A percentile compares a stretch with the other conserved stretches of the same genome.
phyloP scores from a whole-genome alignment of 2,797 vertebrate species.

The Rhinoraja longicauda region DNA sequence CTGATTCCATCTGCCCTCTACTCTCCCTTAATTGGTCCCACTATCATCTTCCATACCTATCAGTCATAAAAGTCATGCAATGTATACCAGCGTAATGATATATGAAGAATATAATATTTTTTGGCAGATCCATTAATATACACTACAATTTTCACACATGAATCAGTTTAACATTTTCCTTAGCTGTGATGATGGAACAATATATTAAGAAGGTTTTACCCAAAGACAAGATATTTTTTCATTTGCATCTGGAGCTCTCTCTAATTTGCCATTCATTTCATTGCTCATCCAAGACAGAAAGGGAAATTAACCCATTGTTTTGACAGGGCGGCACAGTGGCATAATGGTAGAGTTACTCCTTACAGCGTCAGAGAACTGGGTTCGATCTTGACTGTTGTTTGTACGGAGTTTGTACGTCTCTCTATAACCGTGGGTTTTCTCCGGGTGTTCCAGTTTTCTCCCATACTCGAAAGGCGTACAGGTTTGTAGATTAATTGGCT shows the following conservation, averaged over 20 bases:
- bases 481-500: too few relatives aligned
- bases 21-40: too few relatives aligned
- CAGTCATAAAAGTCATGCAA: background rate
- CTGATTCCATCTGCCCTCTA: too few relatives aligned
- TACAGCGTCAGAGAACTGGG: too few relatives aligned
- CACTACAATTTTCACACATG: background rate
- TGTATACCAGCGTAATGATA: background rate
- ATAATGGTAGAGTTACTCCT: too few relatives aligned
- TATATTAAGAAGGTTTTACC: background rate
- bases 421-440: too few relatives aligned
- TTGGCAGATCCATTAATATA: background rate
- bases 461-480: too few relatives aligned
- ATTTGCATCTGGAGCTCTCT: background rate
- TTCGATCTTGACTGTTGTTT: too few relatives aligned
- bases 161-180: background rate
- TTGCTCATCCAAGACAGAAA: background rate
- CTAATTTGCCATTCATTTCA: background rate
- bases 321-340: too few relatives aligned
- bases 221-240: background rate
- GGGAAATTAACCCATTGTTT: background rate
- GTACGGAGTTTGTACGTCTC: too few relatives aligned
- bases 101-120: background rate
- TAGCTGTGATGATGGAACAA: background rate
- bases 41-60: too few relatives aligned
- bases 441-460: too few relatives aligned